Percentiles rank a stretch among this genome's conserved stretches.
These are phyloP conservation scores for Noctua janthina DNA, from an alignment of 2,888 invertebrate species.

Conservation along the genomic window DNA sequence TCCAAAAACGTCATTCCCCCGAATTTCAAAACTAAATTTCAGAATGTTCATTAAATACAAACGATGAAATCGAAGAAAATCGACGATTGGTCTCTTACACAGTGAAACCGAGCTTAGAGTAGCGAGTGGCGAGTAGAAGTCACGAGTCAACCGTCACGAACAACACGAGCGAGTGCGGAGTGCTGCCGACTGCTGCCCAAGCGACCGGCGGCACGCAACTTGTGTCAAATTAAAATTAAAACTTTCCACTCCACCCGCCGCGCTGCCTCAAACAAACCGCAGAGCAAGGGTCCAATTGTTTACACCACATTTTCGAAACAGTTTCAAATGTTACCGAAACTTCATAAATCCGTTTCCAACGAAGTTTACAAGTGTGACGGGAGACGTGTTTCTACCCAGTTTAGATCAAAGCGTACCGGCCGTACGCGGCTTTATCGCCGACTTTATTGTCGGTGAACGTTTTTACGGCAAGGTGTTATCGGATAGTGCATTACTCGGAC, in stretches of 20 bases:
- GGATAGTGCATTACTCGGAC: conserved; percentile 60
- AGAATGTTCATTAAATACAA: not conserved
- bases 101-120: not conserved
- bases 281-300: conserved; percentile 68
- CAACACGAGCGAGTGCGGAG: not conserved
- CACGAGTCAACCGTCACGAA: not conserved
- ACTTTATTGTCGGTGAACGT: conserved; percentile 44
- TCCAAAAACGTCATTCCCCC: not conserved
- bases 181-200: not conserved
- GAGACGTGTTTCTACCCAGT: conserved; percentile 43
- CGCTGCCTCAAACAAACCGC: conserved; percentile 67
- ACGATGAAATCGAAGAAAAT: no score
- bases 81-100: not conserved
- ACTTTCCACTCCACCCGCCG: conserved; percentile 45
- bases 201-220: conserved; percentile 23
- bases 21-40: not conserved
- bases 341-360: conserved; percentile 49
- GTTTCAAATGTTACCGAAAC: conserved; percentile 63
- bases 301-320: conserved; percentile 66
- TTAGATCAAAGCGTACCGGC: conserved; percentile 57
- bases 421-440: conserved; percentile 40
- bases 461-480: conserved; percentile 56
- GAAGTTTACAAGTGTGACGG: conserved; percentile 36
- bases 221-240: conserved; percentile 67
- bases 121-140: not conserved